Evolutionary conservation across 2,888 invertebrate species (phyloP).

Genomic region (Sphaerophoria taeniata): DNA sequence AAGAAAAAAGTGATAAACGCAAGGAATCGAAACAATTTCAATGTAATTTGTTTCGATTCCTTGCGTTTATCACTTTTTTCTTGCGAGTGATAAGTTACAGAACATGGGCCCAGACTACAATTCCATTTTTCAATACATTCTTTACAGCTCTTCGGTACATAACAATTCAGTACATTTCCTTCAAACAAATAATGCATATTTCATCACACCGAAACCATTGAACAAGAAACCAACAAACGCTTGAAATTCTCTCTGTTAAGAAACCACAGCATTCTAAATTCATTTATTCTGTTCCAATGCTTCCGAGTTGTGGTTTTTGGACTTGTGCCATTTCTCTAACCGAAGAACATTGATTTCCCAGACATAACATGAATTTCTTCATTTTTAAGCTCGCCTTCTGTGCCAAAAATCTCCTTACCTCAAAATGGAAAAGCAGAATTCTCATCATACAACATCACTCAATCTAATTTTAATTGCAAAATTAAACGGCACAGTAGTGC

Average conservation of each 20-base stretch:
- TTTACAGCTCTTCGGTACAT: too few relatives aligned
- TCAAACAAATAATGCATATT: neutral
- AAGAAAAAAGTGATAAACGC: too few relatives aligned
- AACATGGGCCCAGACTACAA: too few relatives aligned
- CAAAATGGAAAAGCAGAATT: neutral
- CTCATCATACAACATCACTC: neutral
- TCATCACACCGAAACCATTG: neutral
- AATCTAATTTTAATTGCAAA: conserved; percentile 51
- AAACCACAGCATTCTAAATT: neutral
- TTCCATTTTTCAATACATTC: too few relatives aligned
- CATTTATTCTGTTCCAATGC: neutral
- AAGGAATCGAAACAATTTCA: too few relatives aligned
- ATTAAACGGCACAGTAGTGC: conserved; percentile 57
- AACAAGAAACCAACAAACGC: neutral
- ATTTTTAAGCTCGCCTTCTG: neutral
- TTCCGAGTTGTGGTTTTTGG: neutral
- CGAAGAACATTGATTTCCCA: neutral
- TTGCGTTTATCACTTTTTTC: too few relatives aligned
- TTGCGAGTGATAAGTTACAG: too few relatives aligned
- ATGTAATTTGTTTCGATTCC: too few relatives aligned
- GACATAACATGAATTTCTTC: neutral
- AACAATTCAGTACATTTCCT: neutral
- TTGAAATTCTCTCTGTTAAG: too few relatives aligned
- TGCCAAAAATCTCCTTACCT: neutral
- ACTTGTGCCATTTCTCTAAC: neutral